Conservation (phyloP, 1,140 invertebrate genomes). For the Zaprionus inermis region DNA sequence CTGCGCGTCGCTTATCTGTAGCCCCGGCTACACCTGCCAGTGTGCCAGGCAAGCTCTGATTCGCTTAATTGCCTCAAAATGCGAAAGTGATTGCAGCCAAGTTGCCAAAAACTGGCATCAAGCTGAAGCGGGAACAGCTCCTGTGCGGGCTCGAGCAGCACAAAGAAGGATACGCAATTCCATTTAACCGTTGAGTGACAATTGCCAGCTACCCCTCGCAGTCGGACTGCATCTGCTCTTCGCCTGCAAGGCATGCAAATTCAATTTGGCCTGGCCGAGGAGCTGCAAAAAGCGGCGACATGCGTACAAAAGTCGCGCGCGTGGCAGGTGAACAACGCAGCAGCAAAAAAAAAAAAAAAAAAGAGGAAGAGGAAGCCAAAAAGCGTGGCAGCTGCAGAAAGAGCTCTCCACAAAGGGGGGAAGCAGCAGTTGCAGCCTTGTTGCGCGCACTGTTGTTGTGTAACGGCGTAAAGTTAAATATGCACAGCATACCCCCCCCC, state of each 20-base stretch:
- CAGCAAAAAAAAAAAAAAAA: constrained; percentile 8
- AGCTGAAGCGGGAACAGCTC: background rate
- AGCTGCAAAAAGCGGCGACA: constrained; percentile 53
- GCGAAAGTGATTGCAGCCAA: constrained; percentile 72
- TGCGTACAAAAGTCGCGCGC: constrained; percentile 72
- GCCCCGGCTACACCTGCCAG: constrained; percentile 60
- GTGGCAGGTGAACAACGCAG: constrained; percentile 60
- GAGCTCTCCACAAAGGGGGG: constrained; percentile 49
- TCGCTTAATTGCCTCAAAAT: constrained; percentile 76
- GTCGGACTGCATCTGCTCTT: constrained; percentile 48
- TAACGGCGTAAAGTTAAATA: constrained; percentile 56
- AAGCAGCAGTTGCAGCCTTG: constrained; percentile 28
- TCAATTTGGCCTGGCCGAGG: constrained; percentile 63
- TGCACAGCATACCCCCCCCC: constrained; percentile 25
- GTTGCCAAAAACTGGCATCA: constrained; percentile 13
- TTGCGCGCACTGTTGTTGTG: constrained; percentile 21
- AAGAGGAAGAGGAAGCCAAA: background rate
- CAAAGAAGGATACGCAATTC: constrained; percentile 28
- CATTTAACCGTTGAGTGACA: constrained; percentile 60
- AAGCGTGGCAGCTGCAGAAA: constrained; percentile 5
- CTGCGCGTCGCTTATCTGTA: constrained; percentile 38
- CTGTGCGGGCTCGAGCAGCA: background rate
- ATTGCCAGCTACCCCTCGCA: constrained; percentile 48
- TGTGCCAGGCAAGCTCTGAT: constrained; percentile 15
- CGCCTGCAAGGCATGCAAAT: constrained; percentile 73